These are phyloP conservation scores for Zaprionus ghesquierei DNA, from an alignment of 1,140 invertebrate species.

Conservation along the genomic window DNA sequence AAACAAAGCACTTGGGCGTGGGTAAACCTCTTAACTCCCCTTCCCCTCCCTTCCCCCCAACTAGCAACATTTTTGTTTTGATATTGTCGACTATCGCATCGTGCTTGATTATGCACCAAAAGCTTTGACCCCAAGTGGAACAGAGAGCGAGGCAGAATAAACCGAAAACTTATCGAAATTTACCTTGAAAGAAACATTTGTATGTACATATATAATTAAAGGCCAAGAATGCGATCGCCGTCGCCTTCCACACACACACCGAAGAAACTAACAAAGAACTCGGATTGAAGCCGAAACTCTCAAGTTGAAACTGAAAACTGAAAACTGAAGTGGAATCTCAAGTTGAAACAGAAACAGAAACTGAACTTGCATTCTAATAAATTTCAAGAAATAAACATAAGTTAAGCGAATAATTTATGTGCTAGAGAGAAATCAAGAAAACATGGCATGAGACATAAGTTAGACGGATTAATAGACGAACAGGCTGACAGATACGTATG, in stretches of 20 bases:
- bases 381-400: conserved; percentile 65
- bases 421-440: conserved; percentile 45
- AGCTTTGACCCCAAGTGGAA: background rate
- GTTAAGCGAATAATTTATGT: conserved; percentile 69
- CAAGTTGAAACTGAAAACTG: conserved; percentile 3
- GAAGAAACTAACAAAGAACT: background rate
- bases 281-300: background rate
- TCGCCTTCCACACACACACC: too few relatives aligned
- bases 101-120: background rate
- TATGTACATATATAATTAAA: conserved; percentile 1
- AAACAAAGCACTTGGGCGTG: background rate
- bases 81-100: background rate
- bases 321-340: background rate
- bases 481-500: conserved; percentile 1
- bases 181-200: conserved; percentile 2
- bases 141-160: background rate
- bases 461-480: conserved; percentile 5
- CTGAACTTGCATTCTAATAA: conserved; percentile 67
- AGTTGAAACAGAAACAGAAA: conserved; percentile 11
- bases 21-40: background rate
- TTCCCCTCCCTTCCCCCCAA: background rate
- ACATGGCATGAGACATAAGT: conserved; percentile 35
- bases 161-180: background rate
- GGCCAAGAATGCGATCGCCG: background rate
- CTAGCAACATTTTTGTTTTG: background rate